phyloP scores from a whole-genome alignment of 2,797 vertebrate genomes.

The Darevskia mixta region DNA sequence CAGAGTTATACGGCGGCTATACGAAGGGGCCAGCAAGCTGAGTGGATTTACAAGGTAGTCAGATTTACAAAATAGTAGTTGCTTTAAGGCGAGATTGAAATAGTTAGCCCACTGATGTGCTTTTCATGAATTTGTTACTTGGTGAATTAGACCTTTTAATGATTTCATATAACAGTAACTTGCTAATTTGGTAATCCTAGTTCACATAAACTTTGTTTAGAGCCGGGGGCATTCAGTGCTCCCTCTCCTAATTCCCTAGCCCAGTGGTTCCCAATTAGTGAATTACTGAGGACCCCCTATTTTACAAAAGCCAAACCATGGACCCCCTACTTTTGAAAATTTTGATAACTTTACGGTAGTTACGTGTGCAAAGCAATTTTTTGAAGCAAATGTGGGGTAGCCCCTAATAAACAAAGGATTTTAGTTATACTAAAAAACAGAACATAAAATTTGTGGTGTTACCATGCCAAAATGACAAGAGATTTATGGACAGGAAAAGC shows the following conservation, averaged over 20 bases:
- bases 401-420: no score
- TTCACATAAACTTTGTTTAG: slow-evolving; percentile 37
- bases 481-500: background rate
- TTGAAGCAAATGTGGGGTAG: no score
- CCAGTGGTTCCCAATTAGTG: no score
- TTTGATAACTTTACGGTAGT: no score
- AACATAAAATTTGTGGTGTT: background rate
- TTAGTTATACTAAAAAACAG: no score
- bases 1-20: slow-evolving; percentile 44
- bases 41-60: background rate
- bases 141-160: slow-evolving; percentile 46
- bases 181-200: slow-evolving; percentile 55
- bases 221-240: background rate
- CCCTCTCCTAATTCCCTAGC: background rate
- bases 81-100: slow-evolving; percentile 48
- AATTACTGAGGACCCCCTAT: no score
- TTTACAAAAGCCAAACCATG: no score
- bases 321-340: no score
- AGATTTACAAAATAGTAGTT: slow-evolving; percentile 27
- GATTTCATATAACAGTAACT: slow-evolving; percentile 33
- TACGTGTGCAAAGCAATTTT: no score
- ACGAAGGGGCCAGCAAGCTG: background rate
- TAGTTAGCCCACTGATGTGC: slow-evolving; percentile 25
- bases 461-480: background rate
- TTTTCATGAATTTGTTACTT: slow-evolving; percentile 20